phyloP scores from a whole-genome alignment of 2,888 invertebrate genomes.

The Tiphia femorata region DNA sequence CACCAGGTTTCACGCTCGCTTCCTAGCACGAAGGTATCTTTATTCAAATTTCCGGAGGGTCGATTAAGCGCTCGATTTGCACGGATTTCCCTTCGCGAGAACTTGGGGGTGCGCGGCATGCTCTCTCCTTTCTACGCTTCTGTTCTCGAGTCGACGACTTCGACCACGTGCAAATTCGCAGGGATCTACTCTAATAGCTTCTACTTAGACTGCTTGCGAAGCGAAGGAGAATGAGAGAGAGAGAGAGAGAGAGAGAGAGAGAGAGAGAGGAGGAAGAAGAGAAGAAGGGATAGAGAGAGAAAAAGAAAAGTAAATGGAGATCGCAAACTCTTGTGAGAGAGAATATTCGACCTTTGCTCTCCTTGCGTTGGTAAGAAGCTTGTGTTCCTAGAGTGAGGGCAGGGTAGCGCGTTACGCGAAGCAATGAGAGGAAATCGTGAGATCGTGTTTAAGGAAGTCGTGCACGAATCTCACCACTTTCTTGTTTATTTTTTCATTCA shows the following conservation, averaged over 20 bases:
- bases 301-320: conserved; percentile 18
- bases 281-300: not conserved
- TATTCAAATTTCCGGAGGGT: conserved; percentile 48
- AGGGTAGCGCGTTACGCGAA: too few relatives aligned
- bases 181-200: conserved; percentile 46
- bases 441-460: too few relatives aligned
- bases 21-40: conserved; percentile 42
- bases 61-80: conserved; percentile 52
- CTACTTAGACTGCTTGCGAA: conserved; percentile 28
- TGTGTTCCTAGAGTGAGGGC: too few relatives aligned
- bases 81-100: conserved; percentile 44
- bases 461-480: too few relatives aligned
- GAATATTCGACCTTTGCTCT: too few relatives aligned
- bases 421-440: too few relatives aligned
- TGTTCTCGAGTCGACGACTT: conserved; percentile 43
- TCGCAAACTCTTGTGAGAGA: not conserved
- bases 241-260: not conserved
- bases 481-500: too few relatives aligned
- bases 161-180: conserved; percentile 48
- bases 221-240: conserved; percentile 1
- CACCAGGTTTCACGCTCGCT: conserved; percentile 29
- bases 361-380: too few relatives aligned
- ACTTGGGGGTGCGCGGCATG: conserved; percentile 36
- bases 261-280: not conserved
- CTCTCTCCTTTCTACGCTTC: too few relatives aligned